These are phyloP conservation scores for Anthophora plumipes DNA, from an alignment of 2,888 invertebrate species.

Conservation along the genomic window DNA sequence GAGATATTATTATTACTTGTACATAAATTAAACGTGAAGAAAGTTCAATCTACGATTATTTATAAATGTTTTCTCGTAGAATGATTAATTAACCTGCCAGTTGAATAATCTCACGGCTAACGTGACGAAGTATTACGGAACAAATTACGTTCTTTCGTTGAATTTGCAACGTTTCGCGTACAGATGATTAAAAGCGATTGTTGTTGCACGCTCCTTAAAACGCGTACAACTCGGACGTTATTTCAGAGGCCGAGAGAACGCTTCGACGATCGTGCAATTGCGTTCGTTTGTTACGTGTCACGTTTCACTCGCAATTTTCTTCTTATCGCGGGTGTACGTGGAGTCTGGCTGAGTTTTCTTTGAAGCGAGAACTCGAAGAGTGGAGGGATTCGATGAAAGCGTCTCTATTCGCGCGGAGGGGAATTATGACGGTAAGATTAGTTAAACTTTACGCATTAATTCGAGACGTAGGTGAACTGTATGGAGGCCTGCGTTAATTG, in stretches of 20 bases:
- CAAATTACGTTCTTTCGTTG: neutral
- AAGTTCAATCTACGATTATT: too few relatives aligned
- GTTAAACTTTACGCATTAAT: neutral
- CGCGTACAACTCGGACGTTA: slow-evolving; percentile 5
- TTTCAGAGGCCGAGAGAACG: neutral
- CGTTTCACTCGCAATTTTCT: slow-evolving; percentile 38
- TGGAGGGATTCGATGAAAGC: neutral
- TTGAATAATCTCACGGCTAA: slow-evolving; percentile 1
- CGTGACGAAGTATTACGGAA: slow-evolving; percentile 5
- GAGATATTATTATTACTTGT: too few relatives aligned
- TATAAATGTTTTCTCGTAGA: too few relatives aligned
- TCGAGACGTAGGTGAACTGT: neutral
- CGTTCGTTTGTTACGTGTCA: slow-evolving; percentile 50
- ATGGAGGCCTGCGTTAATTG: neutral
- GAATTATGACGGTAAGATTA: neutral
- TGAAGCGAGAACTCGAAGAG: neutral
- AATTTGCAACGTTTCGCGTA: neutral
- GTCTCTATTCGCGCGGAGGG: neutral
- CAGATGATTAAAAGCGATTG: slow-evolving; percentile 1
- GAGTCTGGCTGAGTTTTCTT: neutral
- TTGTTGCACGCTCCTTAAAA: slow-evolving; percentile 6
- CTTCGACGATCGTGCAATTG: slow-evolving; percentile 32
- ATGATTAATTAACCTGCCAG: too few relatives aligned
- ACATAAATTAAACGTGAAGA: too few relatives aligned
- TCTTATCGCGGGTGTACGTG: slow-evolving; percentile 15